These are phyloP conservation scores for Hirtodrosophila histrioides DNA, from an alignment of 2,888 invertebrate species.

Conservation along the genomic window DNA sequence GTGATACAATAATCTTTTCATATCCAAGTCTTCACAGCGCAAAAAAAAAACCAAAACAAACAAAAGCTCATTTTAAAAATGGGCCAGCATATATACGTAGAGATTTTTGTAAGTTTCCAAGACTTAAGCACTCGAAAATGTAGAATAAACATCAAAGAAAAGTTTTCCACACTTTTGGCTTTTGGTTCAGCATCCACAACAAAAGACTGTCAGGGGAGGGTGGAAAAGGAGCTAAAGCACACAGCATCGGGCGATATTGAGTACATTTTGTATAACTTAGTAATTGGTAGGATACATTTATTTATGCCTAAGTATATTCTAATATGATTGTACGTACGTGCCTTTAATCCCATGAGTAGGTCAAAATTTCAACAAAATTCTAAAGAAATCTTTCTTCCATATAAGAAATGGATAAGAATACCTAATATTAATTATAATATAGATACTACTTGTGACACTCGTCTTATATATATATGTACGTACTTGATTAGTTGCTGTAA, in stretches of 20 bases:
- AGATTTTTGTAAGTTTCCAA: constrained; percentile 28
- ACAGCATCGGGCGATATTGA: constrained; percentile 5
- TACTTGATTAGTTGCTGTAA: constrained; percentile 53
- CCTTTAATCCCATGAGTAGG: constrained; percentile 44
- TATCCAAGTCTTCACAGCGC: constrained; percentile 48
- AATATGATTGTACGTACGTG: constrained; percentile 57
- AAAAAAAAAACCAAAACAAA: constrained; percentile 1
- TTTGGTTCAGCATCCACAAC: constrained; percentile 32
- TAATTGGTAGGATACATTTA: constrained; percentile 8
- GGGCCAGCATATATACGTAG: background rate
- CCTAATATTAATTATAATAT: constrained; percentile 9
- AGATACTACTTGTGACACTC: constrained; percentile 31
- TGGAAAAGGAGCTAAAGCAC: constrained; percentile 8
- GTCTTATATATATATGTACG: constrained; percentile 31
- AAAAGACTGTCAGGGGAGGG: constrained; percentile 43
- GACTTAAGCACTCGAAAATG: constrained; percentile 37
- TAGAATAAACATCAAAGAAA: constrained; percentile 7
- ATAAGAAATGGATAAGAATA: background rate
- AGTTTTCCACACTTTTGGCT: constrained; percentile 18
- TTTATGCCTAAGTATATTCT: constrained; percentile 8
- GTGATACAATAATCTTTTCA: constrained; percentile 68
- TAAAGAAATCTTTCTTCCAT: background rate
- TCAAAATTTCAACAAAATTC: constrained; percentile 30
- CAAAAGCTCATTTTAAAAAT: constrained; percentile 15
- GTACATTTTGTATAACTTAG: constrained; percentile 32